Percentiles rank a stretch among this genome's conserved stretches.
Conservation (phyloP, 1,140 invertebrate genomes). For the Zaprionus kolodkinae region DNA sequence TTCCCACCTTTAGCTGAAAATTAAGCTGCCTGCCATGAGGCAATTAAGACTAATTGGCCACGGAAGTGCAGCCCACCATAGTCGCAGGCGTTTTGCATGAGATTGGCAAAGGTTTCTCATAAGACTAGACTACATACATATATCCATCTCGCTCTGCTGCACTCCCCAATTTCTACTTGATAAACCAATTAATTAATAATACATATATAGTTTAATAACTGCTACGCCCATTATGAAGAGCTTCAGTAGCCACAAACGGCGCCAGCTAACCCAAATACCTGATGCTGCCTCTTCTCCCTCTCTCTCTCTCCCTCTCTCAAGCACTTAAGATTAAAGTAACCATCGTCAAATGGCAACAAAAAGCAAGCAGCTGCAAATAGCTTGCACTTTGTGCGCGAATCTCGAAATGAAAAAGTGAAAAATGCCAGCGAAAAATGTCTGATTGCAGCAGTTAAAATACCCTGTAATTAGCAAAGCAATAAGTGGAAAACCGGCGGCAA, state of each 20-base stretch:
- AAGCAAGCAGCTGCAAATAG: conserved; percentile 62
- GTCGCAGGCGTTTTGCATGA: conserved; percentile 23
- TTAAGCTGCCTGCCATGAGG: conserved; percentile 55
- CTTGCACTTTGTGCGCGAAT: conserved; percentile 67
- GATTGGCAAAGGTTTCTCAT: conserved; percentile 51
- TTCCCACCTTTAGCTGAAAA: conserved; percentile 50
- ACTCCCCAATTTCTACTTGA: neutral
- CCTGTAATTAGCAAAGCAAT: neutral
- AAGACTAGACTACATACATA: conserved; percentile 12
- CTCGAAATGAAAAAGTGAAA: conserved; percentile 46
- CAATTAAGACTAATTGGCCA: conserved; percentile 77
- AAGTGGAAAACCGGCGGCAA: neutral
- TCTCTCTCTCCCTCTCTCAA: neutral
- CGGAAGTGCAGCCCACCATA: conserved; percentile 60
- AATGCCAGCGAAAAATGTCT: neutral
- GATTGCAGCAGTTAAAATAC: conserved; percentile 26
- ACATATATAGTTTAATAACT: conserved; percentile 24
- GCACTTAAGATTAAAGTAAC: conserved; percentile 59
- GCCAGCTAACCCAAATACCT: conserved; percentile 70
- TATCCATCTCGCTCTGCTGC: neutral
- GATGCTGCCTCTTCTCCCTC: conserved; percentile 14
- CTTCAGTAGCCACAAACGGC: conserved; percentile 49
- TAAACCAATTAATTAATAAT: conserved; percentile 28
- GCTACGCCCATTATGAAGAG: conserved; percentile 10
- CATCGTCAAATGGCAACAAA: conserved; percentile 66